Evolutionary conservation across 2,888 invertebrate species (phyloP).

Genomic region (Matsumyia berberina): DNA sequence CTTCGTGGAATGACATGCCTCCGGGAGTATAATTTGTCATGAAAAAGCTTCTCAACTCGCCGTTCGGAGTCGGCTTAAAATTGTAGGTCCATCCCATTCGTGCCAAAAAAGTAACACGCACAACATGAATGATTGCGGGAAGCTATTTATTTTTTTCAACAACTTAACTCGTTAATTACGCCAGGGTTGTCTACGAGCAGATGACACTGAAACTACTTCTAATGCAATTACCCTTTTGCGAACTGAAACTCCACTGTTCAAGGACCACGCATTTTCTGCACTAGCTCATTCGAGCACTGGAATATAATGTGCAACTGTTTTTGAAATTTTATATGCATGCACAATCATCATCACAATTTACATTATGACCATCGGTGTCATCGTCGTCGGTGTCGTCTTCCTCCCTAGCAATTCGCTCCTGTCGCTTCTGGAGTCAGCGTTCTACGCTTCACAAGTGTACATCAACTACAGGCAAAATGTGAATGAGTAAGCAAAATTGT

Average conservation of each 20-base stretch:
- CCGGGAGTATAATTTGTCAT: too few species aligned
- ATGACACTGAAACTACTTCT: too few species aligned
- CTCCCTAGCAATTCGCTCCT: conserved; percentile 15
- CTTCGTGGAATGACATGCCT: too few species aligned
- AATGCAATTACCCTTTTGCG: too few species aligned
- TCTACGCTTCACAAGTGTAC: conserved; percentile 28
- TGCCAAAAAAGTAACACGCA: too few species aligned
- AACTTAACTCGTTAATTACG: too few species aligned
- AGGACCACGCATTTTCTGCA: conserved; percentile 4
- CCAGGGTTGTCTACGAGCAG: too few species aligned
- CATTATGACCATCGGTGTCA: conserved; percentile 49
- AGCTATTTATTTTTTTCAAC: too few species aligned
- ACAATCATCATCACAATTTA: conserved; percentile 40
- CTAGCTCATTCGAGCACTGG: conserved; percentile 12
- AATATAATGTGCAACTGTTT: conserved; percentile 50
- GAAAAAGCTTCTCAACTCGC: too few species aligned
- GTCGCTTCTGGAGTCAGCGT: conserved; percentile 16
- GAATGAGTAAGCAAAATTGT: conserved; percentile 55
- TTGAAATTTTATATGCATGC: conserved; percentile 39
- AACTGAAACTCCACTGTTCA: not conserved
- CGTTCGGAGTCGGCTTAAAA: too few species aligned
- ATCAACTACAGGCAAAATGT: conserved; percentile 53
- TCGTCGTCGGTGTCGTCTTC: conserved; percentile 7
- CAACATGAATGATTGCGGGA: too few species aligned
- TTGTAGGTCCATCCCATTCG: too few species aligned